Evolutionary conservation across 2,797 vertebrate species (phyloP).

Genomic region (Xyrichtys novacula): DNA sequence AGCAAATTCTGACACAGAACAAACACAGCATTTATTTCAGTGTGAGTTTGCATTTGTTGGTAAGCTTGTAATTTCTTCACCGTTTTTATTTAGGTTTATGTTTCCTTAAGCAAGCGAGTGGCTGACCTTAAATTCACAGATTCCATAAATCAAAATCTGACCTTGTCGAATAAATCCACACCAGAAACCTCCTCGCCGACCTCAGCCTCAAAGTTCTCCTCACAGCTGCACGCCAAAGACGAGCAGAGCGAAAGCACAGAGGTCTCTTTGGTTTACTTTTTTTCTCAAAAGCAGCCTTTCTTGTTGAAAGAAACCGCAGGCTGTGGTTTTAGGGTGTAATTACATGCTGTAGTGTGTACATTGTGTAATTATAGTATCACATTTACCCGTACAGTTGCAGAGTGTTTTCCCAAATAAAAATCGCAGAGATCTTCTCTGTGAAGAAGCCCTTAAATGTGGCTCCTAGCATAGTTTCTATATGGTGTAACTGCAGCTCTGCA

Average conservation of each 20-base stretch:
- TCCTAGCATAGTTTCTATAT: conserved; percentile 31
- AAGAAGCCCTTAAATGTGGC: conserved; percentile 37
- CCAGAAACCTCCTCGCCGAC: not conserved
- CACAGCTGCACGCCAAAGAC: conserved; percentile 18
- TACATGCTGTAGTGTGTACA: conserved; percentile 49
- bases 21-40: not conserved
- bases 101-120: not conserved
- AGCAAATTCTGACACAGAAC: no score
- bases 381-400: conserved; percentile 39
- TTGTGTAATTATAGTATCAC: conserved; percentile 65
- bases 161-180: not conserved
- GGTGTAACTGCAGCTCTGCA: not conserved
- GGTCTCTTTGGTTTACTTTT: not conserved
- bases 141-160: not conserved
- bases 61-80: not conserved
- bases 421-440: conserved; percentile 13
- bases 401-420: conserved; percentile 50
- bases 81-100: not conserved
- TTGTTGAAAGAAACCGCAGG: conserved; percentile 45
- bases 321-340: conserved; percentile 55
- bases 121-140: not conserved
- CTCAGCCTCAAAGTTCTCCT: not conserved
- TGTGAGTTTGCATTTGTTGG: not conserved
- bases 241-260: not conserved
- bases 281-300: conserved; percentile 27